Evolutionary conservation across 2,888 invertebrate species (phyloP).

Genomic region (Andrena minutula): DNA sequence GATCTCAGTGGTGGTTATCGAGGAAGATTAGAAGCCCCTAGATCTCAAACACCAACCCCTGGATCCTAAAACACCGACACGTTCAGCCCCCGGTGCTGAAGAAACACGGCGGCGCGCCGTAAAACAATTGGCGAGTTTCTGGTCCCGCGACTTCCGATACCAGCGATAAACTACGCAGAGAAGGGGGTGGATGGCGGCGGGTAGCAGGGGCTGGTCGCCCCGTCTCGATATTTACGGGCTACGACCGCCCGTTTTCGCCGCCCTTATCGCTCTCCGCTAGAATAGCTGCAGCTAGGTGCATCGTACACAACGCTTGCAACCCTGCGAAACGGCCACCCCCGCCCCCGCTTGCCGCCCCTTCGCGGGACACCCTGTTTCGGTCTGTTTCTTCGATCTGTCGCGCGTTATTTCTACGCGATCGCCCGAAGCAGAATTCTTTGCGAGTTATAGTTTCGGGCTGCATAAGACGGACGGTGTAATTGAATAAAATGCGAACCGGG

Average conservation of each 20-base stretch:
- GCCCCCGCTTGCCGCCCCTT: neutral
- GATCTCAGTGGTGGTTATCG: neutral
- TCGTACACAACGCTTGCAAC: constrained; percentile 71
- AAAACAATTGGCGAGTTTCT: constrained; percentile 81
- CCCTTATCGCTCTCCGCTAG: constrained; percentile 78
- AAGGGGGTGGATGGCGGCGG: constrained; percentile 16
- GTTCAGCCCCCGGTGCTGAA: constrained; percentile 11
- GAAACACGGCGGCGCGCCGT: constrained; percentile 68
- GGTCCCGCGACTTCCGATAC: constrained; percentile 79
- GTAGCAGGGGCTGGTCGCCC: constrained; percentile 42
- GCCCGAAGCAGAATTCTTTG: neutral
- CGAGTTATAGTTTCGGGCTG: too few relatives aligned
- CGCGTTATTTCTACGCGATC: constrained; percentile 8
- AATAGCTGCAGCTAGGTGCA: constrained; percentile 79
- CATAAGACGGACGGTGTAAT: neutral
- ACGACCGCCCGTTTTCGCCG: constrained; percentile 77
- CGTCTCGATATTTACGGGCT: constrained; percentile 81
- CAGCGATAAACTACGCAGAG: constrained; percentile 75
- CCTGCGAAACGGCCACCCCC: constrained; percentile 50
- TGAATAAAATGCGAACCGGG: neutral
- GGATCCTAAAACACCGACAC: neutral
- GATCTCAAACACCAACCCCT: neutral
- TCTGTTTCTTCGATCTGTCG: constrained; percentile 18
- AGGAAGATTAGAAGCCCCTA: neutral
- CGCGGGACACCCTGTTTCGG: neutral